phyloP scores from a whole-genome alignment of 2,113 vertebrate genomes.

The Pongo pygmaeus region DNA sequence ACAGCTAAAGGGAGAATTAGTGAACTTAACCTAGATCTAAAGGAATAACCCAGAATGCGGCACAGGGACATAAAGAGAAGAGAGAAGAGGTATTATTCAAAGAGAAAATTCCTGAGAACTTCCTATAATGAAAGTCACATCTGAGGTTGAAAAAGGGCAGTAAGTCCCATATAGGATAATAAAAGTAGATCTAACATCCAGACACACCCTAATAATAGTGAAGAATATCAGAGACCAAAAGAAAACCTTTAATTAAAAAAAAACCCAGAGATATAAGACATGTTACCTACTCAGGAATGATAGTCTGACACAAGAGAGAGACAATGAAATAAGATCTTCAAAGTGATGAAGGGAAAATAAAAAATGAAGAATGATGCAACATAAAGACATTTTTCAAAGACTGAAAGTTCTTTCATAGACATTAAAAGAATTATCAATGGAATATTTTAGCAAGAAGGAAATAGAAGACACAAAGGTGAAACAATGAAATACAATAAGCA shows the following conservation, averaged over 20 bases:
- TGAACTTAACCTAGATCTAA: background rate
- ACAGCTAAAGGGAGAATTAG: background rate
- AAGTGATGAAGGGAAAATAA: background rate
- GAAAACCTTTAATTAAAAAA: background rate
- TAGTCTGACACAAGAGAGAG: background rate
- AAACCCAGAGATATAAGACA: background rate
- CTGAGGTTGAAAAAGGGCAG: background rate
- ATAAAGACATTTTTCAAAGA: background rate
- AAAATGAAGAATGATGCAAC: background rate
- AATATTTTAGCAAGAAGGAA: background rate
- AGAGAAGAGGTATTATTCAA: background rate
- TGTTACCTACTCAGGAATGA: background rate
- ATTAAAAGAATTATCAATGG: background rate
- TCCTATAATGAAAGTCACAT: background rate
- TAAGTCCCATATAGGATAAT: background rate
- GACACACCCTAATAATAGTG: background rate
- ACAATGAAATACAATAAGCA: background rate
- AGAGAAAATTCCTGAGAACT: background rate
- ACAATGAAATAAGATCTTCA: background rate
- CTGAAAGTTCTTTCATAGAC: background rate
- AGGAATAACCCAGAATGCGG: background rate
- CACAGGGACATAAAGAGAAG: background rate
- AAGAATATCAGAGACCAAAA: conserved; percentile 3
- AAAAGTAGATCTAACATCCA: background rate
- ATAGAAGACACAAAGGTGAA: conserved; percentile 13